Percentiles rank a stretch among this genome's conserved stretches.
These are phyloP conservation scores for Trichonephila inaurata DNA, from an alignment of 1,140 invertebrate species.

Conservation along the genomic window DNA sequence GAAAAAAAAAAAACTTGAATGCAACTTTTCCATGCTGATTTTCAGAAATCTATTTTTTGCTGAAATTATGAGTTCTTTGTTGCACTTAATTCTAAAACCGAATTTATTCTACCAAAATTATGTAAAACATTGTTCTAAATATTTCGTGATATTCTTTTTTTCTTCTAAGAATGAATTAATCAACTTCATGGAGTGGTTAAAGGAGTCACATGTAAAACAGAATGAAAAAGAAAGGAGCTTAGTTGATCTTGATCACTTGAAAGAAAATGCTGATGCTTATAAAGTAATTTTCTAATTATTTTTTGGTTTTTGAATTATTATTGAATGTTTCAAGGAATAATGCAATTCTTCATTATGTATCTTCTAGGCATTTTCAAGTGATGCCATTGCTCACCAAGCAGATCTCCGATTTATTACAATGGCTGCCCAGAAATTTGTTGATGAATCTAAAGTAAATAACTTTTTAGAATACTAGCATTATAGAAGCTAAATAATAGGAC, in stretches of 20 bases:
- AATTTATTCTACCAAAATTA: no score
- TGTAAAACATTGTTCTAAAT: no score
- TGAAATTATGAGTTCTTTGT: no score
- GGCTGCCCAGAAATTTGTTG: constrained; percentile 96
- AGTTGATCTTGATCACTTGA: constrained; percentile 88
- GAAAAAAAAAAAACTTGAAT: no score
- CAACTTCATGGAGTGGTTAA: constrained; percentile 92
- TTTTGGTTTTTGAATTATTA: background rate
- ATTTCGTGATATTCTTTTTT: background rate
- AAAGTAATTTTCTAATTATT: constrained; percentile 79
- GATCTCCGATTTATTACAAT: constrained; percentile 96
- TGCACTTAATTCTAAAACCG: no score
- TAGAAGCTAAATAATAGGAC: no score
- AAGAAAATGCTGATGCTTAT: constrained; percentile 87
- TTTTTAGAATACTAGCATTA: background rate
- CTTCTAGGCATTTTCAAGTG: constrained; percentile 89
- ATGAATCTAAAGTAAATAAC: constrained; percentile 89
- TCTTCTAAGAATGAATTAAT: constrained; percentile 86
- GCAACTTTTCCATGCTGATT: no score
- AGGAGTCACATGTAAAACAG: constrained; percentile 88
- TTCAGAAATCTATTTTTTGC: no score
- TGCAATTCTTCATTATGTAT: background rate
- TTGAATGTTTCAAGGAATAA: background rate
- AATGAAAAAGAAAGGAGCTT: constrained; percentile 93
- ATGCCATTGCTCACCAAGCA: constrained; percentile 96